phyloP scores from a whole-genome alignment of 2,888 invertebrate species.

The Isoperla grammatica region DNA sequence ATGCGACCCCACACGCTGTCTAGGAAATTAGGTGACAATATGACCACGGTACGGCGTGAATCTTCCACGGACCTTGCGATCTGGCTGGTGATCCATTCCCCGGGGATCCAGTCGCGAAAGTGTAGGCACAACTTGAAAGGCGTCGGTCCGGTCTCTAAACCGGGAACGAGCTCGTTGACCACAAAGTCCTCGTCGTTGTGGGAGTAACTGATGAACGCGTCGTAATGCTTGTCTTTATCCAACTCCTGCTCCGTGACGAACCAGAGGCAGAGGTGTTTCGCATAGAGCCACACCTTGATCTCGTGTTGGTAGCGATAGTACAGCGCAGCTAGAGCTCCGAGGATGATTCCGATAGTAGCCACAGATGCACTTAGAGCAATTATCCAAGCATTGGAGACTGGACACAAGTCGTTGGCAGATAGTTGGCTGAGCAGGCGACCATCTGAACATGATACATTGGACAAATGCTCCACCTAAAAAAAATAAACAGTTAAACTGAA shows the following conservation, averaged over 20 bases:
- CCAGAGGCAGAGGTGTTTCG: conserved; percentile 55
- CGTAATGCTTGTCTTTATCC: conserved; percentile 61
- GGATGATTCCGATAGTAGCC: conserved; percentile 45
- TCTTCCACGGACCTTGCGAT: conserved; percentile 65
- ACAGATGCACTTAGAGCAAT: conserved; percentile 43
- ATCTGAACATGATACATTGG: conserved; percentile 38
- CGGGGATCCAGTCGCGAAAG: conserved; percentile 66
- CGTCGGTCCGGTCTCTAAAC: conserved; percentile 57
- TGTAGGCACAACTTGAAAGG: conserved; percentile 68
- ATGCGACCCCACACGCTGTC: conserved; percentile 69
- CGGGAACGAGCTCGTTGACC: conserved; percentile 56
- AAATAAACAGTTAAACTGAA: too few relatives aligned
- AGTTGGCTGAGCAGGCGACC: conserved; percentile 38
- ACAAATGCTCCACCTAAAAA: conserved; percentile 36
- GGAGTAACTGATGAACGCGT: conserved; percentile 77
- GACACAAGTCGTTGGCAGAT: conserved; percentile 45
- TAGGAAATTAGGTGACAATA: conserved; percentile 65
- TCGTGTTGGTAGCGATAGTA: conserved; percentile 53
- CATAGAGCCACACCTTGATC: conserved; percentile 63
- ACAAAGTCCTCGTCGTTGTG: conserved; percentile 70
- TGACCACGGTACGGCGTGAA: conserved; percentile 62
- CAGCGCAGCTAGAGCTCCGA: conserved; percentile 45
- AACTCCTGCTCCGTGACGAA: conserved; percentile 62
- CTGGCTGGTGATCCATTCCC: conserved; percentile 66
- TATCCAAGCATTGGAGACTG: conserved; percentile 38